These are phyloP conservation scores for Dasypolia templi DNA, from an alignment of 2,888 invertebrate species.

Conservation along the genomic window DNA sequence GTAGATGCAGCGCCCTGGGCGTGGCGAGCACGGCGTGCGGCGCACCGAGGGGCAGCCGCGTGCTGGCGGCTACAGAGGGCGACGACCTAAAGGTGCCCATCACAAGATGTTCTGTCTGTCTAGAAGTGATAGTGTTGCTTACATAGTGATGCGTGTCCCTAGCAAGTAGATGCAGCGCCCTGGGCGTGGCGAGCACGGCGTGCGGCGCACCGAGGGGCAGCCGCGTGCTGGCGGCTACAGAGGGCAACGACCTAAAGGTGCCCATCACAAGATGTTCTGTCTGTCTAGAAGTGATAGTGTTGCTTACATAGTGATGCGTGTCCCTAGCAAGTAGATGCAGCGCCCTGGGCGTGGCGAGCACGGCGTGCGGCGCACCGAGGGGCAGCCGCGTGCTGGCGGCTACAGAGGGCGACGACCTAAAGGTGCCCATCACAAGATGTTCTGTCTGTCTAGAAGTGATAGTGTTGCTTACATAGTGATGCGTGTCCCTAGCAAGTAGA, in stretches of 20 bases:
- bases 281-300: background rate
- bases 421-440: background rate
- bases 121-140: constrained; percentile 46
- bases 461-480: constrained; percentile 75
- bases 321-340: constrained; percentile 77
- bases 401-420: too few species aligned
- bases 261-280: background rate
- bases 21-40: constrained; percentile 74
- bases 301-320: constrained; percentile 78
- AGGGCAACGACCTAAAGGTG: background rate
- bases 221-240: constrained; percentile 62
- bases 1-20: constrained; percentile 72
- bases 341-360: constrained; percentile 71
- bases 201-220: constrained; percentile 68
- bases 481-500: constrained; percentile 75
- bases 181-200: constrained; percentile 72
- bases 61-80: constrained; percentile 58
- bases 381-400: constrained; percentile 67
- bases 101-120: too few species aligned
- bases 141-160: constrained; percentile 79
- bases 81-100: background rate
- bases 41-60: constrained; percentile 63
- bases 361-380: constrained; percentile 68
- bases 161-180: constrained; percentile 74
- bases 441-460: background rate